Evolutionary conservation across 2,888 invertebrate genomes (phyloP), one percentile per base, ranked within the genome.

Genomic region (Meteorus colon): DNA sequence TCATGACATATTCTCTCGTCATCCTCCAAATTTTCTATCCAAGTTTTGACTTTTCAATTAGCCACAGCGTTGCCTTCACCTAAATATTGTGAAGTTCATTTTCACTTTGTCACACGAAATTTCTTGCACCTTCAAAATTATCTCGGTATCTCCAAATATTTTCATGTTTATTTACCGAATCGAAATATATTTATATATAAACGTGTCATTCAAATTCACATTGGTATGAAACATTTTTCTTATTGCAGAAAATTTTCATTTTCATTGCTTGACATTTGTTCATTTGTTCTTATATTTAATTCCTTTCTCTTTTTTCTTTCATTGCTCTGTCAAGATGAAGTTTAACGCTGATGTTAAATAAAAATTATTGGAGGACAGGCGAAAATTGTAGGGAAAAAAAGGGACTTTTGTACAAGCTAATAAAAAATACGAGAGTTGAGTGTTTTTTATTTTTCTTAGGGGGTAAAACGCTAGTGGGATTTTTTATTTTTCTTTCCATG

Each of bases 41-140:
- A 67, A 86, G 87, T 87, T 88, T 87, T 88, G 88, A 88, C 88
- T 88, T 86, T 88, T 88, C 88, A 87, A 88, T 88, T 87, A 88
- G 86, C 88, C 87, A 87, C 88, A 87, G 88, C 78, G 79, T 86
- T 81, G 84, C 84, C 85, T 86, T 87, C 87, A 85, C 86, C 87
- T 83, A 88, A 88, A 88, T 88, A 87, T 88, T 88, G 85, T 86
- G 82, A 84, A 82, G 78, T 78, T 86, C 27, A 37, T n/a, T 37
- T 31, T 31, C 45, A 37, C n/a, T 67, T 67, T 10, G 24, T 29
- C 27, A 37, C 67, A 67, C 19, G 12, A 8, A 41, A 29, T 48
- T 34, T 41, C 41, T 27, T 37, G 24, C 55, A 55, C 19, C 55
- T 19, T 55, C 24, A 55, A 5, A 55, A 55, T 55, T 55, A 55